Evolutionary conservation across 2,797 vertebrate genomes (phyloP).

Genomic region (Periophthalmus magnuspinnatus): DNA sequence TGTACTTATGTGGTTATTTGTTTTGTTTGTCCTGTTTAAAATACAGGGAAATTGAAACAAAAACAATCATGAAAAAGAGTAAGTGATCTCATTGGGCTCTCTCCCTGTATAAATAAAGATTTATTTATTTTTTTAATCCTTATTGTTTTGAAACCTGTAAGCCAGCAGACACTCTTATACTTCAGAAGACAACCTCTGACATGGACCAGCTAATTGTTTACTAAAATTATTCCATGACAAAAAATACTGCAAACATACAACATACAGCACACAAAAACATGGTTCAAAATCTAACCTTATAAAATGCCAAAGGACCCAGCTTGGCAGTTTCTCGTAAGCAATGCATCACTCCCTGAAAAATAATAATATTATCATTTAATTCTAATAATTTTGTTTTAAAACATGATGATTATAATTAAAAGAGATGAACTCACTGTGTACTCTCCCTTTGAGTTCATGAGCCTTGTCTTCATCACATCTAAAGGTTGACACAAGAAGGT

Average conservation of each 20-base stretch:
- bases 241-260: too few relatives aligned
- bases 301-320: constrained; percentile 90
- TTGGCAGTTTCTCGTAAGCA: constrained; percentile 88
- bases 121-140: too few relatives aligned
- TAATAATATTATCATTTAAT: constrained; percentile 6
- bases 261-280: too few relatives aligned
- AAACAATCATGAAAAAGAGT: too few relatives aligned
- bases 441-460: constrained; percentile 96
- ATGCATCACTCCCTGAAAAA: constrained; percentile 83
- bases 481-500: constrained; percentile 95
- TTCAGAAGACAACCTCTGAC: neutral
- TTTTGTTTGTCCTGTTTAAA: too few relatives aligned
- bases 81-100: too few relatives aligned
- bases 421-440: constrained; percentile 79
- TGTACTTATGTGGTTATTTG: too few relatives aligned
- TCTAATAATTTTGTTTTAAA: too few relatives aligned
- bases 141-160: too few relatives aligned
- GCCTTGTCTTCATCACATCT: constrained; percentile 93
- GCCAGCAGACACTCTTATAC: too few relatives aligned
- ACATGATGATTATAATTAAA: neutral
- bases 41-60: too few relatives aligned
- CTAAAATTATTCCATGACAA: neutral
- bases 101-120: too few relatives aligned
- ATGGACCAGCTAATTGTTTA: neutral
- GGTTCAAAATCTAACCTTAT: constrained; percentile 80